These are phyloP conservation scores for Schizothorax lantsangensis DNA, from an alignment of 2,797 vertebrate species.

Conservation along the genomic window DNA sequence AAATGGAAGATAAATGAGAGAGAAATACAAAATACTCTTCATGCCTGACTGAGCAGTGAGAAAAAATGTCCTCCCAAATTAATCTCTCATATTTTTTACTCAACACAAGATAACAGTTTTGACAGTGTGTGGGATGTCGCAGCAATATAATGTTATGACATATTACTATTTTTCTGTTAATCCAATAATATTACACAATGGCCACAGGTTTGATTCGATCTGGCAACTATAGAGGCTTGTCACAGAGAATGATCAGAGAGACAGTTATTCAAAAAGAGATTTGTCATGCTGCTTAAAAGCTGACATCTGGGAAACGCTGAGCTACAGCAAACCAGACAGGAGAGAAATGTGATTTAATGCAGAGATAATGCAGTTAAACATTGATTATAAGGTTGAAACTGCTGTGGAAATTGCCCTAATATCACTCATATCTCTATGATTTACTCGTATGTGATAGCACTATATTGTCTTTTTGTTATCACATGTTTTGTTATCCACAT, in stretches of 20 bases:
- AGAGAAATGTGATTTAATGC: conserved; percentile 25
- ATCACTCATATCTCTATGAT: not conserved
- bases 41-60: not conserved
- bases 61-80: not conserved
- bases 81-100: not conserved
- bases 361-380: conserved; percentile 9
- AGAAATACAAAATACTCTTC: conserved; percentile 1
- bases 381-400: conserved; percentile 12
- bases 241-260: conserved; percentile 3
- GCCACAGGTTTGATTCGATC: conserved; percentile 20
- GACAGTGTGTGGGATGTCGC: not conserved
- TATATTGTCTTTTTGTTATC: not conserved
- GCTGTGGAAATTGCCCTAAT: not conserved
- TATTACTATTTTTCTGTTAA: conserved; percentile 15
- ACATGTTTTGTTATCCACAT: not conserved
- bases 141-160: conserved; percentile 18
- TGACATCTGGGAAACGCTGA: not conserved
- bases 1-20: not conserved
- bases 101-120: not conserved
- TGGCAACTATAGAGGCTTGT: conserved; percentile 3
- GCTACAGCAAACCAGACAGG: not conserved
- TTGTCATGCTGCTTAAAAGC: conserved; percentile 12
- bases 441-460: not conserved
- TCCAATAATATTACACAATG: not conserved
- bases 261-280: conserved; percentile 20